phyloP scores from a whole-genome alignment of 2,797 vertebrate species.

The Myotis myotis region DNA sequence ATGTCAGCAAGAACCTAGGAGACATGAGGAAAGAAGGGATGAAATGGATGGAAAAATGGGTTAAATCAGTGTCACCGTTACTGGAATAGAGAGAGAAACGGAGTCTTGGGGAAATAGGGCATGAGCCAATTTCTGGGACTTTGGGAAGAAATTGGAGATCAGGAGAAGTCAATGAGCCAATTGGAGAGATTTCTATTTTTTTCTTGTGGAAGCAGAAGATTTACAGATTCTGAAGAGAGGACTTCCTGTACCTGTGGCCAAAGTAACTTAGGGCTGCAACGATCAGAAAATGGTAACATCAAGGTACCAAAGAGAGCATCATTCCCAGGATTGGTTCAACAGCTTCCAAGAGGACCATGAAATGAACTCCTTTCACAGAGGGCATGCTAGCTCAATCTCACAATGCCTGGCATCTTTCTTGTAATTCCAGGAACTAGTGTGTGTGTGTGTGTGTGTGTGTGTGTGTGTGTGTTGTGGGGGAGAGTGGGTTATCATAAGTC shows the following conservation, averaged over 20 bases:
- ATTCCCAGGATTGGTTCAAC: neutral
- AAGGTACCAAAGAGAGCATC: neutral
- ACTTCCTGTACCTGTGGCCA: neutral
- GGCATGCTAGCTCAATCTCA: neutral
- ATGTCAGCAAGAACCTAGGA: neutral
- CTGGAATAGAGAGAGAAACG: neutral
- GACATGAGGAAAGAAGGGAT: neutral
- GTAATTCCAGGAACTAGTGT: neutral
- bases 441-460: neutral
- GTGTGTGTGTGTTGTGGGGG: fast-evolving
- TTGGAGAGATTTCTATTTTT: neutral
- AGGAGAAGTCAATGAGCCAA: neutral
- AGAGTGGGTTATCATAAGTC: neutral
- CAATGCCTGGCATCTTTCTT: neutral
- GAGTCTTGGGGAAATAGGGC: neutral
- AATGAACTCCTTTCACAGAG: neutral
- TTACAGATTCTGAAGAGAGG: neutral
- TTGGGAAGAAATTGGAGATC: neutral
- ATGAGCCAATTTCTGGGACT: neutral
- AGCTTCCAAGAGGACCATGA: neutral
- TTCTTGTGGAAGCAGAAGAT: neutral
- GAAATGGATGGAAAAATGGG: neutral
- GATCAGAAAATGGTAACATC: neutral
- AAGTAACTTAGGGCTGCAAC: constrained; percentile 9
- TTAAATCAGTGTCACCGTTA: neutral